phyloP scores from a whole-genome alignment of 2,113 vertebrate genomes.

The Nannobrachium achirus region DNA sequence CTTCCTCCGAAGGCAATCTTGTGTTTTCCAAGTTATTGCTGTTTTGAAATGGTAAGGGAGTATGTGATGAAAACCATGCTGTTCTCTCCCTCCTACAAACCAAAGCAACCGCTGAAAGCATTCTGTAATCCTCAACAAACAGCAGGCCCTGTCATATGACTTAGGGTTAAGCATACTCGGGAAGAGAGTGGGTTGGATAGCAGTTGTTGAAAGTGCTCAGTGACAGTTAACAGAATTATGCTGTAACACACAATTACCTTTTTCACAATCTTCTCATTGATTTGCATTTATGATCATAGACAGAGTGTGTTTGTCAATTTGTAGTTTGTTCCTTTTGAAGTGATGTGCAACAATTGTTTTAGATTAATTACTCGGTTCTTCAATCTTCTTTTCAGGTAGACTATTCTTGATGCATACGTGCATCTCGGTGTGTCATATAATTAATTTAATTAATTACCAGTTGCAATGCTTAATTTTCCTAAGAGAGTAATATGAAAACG shows the following conservation, averaged over 20 bases:
- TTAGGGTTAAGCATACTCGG: conserved; percentile 32
- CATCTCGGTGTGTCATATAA: no score
- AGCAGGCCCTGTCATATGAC: conserved; percentile 38
- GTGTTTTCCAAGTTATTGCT: conserved; percentile 66
- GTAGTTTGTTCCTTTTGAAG: no score
- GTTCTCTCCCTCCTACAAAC: conserved; percentile 48
- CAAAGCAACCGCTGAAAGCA: conserved; percentile 52
- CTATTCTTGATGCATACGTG: no score
- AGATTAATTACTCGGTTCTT: no score
- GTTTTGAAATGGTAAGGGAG: conserved; percentile 48
- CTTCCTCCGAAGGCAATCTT: conserved; percentile 57
- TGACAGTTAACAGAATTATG: background rate
- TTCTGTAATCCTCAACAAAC: conserved; percentile 64
- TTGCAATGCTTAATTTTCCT: no score
- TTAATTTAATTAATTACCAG: no score
- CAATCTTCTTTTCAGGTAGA: no score
- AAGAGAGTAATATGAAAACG: no score
- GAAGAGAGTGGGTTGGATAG: conserved; percentile 12
- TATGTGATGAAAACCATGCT: conserved; percentile 37
- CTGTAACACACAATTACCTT: conserved; percentile 7
- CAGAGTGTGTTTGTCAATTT: background rate
- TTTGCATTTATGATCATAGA: conserved; percentile 35
- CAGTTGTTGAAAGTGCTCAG: conserved; percentile 25
- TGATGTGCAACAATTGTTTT: no score
- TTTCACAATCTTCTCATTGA: conserved; percentile 42